A percentile compares a stretch with the other conserved stretches of the same genome.
Conservation (phyloP, 1,140 invertebrate genomes). For the Adelges cooleyi region DNA sequence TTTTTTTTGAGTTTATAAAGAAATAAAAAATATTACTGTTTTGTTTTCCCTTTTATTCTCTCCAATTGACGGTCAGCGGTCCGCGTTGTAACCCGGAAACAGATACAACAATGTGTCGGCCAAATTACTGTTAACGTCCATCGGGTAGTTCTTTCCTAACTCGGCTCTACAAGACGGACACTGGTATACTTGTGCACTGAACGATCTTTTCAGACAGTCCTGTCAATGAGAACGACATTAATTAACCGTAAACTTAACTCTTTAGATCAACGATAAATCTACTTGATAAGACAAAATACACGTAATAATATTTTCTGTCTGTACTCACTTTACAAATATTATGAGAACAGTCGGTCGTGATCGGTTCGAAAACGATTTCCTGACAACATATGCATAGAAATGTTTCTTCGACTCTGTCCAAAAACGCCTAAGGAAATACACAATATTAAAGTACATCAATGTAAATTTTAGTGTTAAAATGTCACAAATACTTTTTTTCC, state of each 20-base stretch:
- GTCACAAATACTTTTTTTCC: slow-evolving; percentile 47
- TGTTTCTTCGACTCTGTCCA: slow-evolving; percentile 50
- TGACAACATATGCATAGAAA: slow-evolving; percentile 74
- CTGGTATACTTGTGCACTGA: slow-evolving; percentile 48
- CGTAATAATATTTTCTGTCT: no score
- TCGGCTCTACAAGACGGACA: slow-evolving; percentile 58
- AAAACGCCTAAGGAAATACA: slow-evolving; percentile 49
- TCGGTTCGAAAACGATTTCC: slow-evolving; percentile 56
- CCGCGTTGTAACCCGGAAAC: slow-evolving; percentile 53
- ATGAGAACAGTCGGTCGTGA: slow-evolving; percentile 63
- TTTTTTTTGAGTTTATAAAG: no score
- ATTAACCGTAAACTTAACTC: no score
- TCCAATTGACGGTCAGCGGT: no score
- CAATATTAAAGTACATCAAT: no score
- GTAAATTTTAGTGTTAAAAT: no score
- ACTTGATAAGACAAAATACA: not conserved
- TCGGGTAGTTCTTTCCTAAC: slow-evolving; percentile 46
- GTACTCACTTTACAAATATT: slow-evolving; percentile 61
- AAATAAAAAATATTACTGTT: no score
- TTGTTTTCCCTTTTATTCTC: no score
- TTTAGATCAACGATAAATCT: no score
- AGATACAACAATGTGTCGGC: slow-evolving; percentile 43
- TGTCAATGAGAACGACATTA: slow-evolving; percentile 37
- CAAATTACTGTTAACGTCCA: slow-evolving; percentile 46
- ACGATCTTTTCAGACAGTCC: slow-evolving; percentile 55